phyloP scores from a whole-genome alignment of 2,113 vertebrate genomes.

The Podarcis raffonei region DNA sequence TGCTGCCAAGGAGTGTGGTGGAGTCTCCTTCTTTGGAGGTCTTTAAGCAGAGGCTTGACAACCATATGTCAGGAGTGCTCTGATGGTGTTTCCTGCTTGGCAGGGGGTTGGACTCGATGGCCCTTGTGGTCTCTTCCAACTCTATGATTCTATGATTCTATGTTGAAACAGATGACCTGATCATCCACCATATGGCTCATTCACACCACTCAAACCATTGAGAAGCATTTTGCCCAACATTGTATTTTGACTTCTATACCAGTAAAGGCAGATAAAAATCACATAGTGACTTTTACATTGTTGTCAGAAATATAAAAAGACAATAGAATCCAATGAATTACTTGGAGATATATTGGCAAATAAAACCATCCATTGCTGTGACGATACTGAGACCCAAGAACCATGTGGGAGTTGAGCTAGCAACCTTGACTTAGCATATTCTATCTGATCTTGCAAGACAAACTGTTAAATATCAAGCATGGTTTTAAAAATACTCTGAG shows the following conservation, averaged over 20 bases:
- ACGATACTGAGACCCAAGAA: background rate
- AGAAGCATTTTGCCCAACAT: background rate
- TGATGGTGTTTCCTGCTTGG: no score
- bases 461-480: background rate
- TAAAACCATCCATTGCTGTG: background rate
- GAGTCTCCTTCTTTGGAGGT: no score
- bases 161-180: background rate
- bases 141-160: no score
- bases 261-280: background rate
- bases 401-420: background rate
- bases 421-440: background rate
- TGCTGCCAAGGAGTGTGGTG: no score
- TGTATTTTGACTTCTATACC: background rate
- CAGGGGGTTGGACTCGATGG: no score
- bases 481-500: background rate
- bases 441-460: background rate
- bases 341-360: fast-evolving
- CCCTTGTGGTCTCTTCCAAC: no score
- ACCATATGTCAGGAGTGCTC: no score
- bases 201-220: fast-evolving
- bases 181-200: background rate
- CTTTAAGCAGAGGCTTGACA: no score
- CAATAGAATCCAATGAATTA: fast-evolving
- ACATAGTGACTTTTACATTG: background rate
- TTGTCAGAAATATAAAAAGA: background rate